Base-by-base conservation (phyloP, 2,888 invertebrate genomes). In the Cerastoderma edule region DNA sequence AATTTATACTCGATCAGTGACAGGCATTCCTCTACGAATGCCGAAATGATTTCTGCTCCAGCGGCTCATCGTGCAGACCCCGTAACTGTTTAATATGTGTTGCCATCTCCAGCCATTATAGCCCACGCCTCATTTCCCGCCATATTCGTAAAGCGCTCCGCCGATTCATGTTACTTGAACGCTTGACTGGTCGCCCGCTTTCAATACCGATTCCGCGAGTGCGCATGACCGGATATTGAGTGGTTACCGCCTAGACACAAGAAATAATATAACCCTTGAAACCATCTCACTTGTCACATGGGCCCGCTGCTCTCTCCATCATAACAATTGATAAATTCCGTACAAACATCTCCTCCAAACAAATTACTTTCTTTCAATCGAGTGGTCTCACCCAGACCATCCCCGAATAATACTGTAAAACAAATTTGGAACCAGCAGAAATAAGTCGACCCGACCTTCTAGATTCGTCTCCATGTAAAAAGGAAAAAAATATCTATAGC, bases 41-140 rank as follows among this genome's bases (percentile, higher is more conserved):
- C 16, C 19, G 75, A 46, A 75, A 71, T 71, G 67, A 64, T 66
- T 75, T 75, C 75, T 71, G 39, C 54, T 44, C 63, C 39, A 33
- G 32, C 39, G 24, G 33, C n/a, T 60, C 57, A 70, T 74, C 73
- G 64, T 67, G 54, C 70, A 50, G 53, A 32, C 44, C 30, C 74
- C 63, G 75, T 75, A 72, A 72, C 78, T 72, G 74, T 72, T 56
- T 75, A 74, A 65, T 75, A 78, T 78, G 70, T 78, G 78, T 78
- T 78, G 78, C 78, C 78, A 78, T 71, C 67, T 67, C 57, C 78
- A 78, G 74, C 68, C 71, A 67, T 71, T 72, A 65, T 56, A 67
- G 32, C 35, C 68, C 67, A 63, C 72, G 78, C 68, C 39, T 78
- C 78, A 78, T 78, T 78, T 72, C 71, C 39, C 54, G 27, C 65